Evolutionary conservation across 1,140 invertebrate genomes (phyloP).

Genomic region (Nephila pilipes): DNA sequence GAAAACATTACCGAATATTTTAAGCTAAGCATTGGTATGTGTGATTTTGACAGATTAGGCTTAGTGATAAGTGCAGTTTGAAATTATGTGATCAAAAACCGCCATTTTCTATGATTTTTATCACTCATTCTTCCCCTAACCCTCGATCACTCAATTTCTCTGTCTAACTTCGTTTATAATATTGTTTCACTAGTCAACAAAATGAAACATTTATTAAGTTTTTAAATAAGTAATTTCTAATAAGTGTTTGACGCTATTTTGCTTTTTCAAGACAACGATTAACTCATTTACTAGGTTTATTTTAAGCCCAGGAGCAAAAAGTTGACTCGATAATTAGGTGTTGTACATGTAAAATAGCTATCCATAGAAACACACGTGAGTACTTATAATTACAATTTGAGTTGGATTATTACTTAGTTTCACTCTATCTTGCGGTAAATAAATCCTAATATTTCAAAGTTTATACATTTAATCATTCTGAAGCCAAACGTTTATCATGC

Average conservation of each 20-base stretch:
- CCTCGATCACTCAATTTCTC: not conserved
- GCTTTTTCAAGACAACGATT: not conserved
- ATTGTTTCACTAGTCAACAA: too few species aligned
- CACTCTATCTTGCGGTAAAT: too few species aligned
- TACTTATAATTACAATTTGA: not conserved
- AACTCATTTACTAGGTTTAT: not conserved
- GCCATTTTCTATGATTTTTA: slow-evolving; percentile 60
- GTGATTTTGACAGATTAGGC: slow-evolving; percentile 43
- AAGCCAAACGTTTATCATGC: too few species aligned
- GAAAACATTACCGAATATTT: not conserved
- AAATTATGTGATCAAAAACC: slow-evolving; percentile 55
- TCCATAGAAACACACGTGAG: not conserved
- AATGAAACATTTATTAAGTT: too few species aligned
- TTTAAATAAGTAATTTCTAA: not conserved
- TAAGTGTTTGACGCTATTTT: not conserved
- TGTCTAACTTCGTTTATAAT: not conserved
- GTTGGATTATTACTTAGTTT: too few species aligned
- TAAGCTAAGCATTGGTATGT: not conserved
- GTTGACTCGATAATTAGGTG: not conserved
- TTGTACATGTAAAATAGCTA: not conserved
- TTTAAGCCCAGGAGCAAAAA: not conserved
- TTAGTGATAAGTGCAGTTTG: not conserved
- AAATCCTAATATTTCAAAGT: too few species aligned
- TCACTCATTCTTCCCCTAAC: not conserved
- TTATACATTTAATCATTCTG: too few species aligned